A percentile compares a stretch with the other conserved stretches of the same genome.
Conservation (phyloP, 2,113 vertebrate species). For the Cisticola juncidis region DNA sequence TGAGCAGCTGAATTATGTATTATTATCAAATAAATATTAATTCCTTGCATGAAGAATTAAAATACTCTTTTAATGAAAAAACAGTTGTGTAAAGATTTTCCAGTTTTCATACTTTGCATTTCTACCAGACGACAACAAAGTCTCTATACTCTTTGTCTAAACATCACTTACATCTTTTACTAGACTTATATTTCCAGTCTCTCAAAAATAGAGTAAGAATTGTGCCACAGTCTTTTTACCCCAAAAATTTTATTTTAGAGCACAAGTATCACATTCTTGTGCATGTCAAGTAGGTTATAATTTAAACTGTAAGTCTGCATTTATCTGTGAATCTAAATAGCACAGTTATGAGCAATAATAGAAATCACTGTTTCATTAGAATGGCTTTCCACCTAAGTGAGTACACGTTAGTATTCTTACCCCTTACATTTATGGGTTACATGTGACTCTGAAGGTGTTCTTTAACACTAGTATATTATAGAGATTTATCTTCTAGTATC, state of each 20-base stretch:
- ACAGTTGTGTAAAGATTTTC: background rate
- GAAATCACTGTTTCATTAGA: background rate
- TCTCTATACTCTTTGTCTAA: background rate
- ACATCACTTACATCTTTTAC: constrained; percentile 75
- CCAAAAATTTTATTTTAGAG: constrained; percentile 76
- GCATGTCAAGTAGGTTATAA: background rate
- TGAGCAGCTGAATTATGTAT: constrained; percentile 34
- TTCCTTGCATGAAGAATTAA: background rate
- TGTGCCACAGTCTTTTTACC: constrained; percentile 59
- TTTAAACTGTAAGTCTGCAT: background rate
- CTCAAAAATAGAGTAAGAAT: constrained; percentile 79
- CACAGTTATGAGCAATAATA: background rate
- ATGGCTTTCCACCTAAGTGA: background rate
- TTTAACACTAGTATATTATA: background rate
- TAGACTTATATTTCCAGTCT: constrained; percentile 76
- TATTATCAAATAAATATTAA: constrained; percentile 48
- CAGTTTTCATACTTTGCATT: background rate
- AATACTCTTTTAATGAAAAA: background rate
- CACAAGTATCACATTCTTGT: constrained; percentile 44
- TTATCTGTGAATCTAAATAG: background rate
- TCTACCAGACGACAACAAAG: background rate
- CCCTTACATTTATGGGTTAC: background rate
- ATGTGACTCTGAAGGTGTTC: background rate
- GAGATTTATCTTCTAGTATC: background rate
- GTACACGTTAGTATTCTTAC: background rate